phyloP scores from a whole-genome alignment of 2,113 vertebrate species.

The Accipiter cooperii region DNA sequence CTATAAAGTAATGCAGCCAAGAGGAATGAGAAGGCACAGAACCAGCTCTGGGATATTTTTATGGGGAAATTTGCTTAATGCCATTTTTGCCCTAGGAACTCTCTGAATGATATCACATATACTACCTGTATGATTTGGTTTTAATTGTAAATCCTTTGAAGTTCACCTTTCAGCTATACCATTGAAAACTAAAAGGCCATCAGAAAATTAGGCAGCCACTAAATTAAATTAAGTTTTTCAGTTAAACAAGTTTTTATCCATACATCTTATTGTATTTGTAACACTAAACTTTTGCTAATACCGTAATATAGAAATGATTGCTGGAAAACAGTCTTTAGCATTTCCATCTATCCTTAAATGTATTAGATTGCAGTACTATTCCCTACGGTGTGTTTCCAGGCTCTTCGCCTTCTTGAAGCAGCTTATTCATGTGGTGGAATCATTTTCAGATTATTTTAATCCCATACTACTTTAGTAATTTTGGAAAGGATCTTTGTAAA shows the following conservation, averaged over 20 bases:
- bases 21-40: background rate
- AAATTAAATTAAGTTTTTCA: background rate
- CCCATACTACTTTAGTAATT: background rate
- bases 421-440: background rate
- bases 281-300: background rate
- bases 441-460: background rate
- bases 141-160: background rate
- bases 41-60: background rate
- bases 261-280: background rate
- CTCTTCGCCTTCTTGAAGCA: background rate
- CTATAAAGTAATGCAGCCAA: background rate
- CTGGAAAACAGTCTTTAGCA: background rate
- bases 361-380: background rate
- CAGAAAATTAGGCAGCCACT: background rate
- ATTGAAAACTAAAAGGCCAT: background rate
- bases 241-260: background rate
- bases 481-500: background rate
- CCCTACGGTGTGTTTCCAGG: background rate
- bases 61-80: background rate
- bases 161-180: background rate
- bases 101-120: background rate
- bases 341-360: background rate
- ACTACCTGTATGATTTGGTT: background rate
- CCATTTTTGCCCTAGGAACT: background rate
- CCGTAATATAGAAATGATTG: background rate